Evolutionary conservation across 2,113 vertebrate species (phyloP).

Genomic region (Anser brachyrhynchus): DNA sequence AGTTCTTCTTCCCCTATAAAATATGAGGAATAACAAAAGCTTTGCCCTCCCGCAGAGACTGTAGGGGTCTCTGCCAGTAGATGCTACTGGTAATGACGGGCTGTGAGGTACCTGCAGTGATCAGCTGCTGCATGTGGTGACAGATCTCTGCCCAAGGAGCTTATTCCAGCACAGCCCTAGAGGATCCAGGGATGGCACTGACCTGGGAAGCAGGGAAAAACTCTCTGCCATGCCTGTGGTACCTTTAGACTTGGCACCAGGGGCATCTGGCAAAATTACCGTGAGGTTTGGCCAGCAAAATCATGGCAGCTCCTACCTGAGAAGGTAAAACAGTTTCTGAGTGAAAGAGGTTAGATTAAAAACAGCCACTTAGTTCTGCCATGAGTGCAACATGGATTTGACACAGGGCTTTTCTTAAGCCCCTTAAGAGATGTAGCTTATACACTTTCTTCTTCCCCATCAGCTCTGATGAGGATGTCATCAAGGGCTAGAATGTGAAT

Average conservation of each 20-base stretch:
- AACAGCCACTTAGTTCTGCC: background rate
- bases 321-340: background rate
- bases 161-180: background rate
- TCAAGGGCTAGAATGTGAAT: background rate
- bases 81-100: background rate
- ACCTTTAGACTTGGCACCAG: fast-evolving
- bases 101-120: background rate
- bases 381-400: fast-evolving
- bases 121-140: background rate
- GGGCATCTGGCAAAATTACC: background rate
- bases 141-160: background rate
- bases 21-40: background rate
- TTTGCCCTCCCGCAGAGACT: background rate
- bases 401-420: background rate
- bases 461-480: background rate
- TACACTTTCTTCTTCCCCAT: background rate
- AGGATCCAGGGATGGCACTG: background rate
- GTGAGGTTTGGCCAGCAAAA: background rate
- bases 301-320: background rate
- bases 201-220: background rate
- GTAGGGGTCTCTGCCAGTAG: background rate
- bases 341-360: background rate
- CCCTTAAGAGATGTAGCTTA: background rate
- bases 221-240: fast-evolving
- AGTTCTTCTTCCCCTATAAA: background rate